Evolutionary conservation across 2,113 vertebrate species (phyloP).

Genomic region (Herpetotheres cachinnans): DNA sequence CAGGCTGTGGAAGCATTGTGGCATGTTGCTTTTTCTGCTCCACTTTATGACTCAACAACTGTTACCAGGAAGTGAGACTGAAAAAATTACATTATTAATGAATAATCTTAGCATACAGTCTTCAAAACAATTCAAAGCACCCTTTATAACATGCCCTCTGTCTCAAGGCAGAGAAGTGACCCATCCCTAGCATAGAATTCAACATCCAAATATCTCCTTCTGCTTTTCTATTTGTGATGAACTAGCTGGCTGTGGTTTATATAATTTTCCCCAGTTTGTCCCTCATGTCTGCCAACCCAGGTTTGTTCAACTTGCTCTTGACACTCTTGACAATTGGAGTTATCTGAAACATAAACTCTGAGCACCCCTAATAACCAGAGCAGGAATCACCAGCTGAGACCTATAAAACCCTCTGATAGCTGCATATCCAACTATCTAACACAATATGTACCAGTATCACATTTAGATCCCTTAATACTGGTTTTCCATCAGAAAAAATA

Average conservation of each 20-base stretch:
- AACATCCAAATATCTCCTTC: neutral
- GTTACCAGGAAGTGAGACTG: neutral
- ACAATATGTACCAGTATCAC: neutral
- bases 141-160: neutral
- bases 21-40: neutral
- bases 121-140: neutral
- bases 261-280: neutral
- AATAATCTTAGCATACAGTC: neutral
- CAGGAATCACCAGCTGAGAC: neutral
- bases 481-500: neutral
- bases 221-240: neutral
- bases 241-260: neutral
- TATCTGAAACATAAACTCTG: neutral
- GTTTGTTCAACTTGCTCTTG: neutral
- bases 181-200: neutral
- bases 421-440: neutral
- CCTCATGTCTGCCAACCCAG: neutral
- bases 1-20: neutral
- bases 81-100: neutral
- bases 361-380: neutral
- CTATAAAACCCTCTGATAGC: neutral
- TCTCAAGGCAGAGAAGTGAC: neutral
- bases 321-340: neutral
- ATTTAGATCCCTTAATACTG: neutral
- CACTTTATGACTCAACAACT: neutral